Conservation (phyloP, 2,797 vertebrate species). For the Liparis tanakae region DNA sequence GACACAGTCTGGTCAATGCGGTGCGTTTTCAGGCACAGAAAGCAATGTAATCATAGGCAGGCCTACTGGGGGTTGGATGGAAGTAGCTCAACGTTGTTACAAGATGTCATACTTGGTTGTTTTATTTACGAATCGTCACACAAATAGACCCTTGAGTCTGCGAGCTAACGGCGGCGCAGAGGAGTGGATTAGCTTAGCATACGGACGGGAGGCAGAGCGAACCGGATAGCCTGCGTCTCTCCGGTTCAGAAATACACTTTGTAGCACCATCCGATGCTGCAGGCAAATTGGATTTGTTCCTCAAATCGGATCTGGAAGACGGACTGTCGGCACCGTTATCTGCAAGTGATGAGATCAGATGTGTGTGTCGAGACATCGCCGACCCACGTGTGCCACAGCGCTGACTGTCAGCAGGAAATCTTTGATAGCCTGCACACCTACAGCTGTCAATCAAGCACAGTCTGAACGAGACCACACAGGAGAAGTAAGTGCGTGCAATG, state of each 20-base stretch:
- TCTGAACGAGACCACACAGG: constrained; percentile 6
- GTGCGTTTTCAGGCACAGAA: constrained; percentile 9
- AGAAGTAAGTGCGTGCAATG: constrained; percentile 7
- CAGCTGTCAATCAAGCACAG: not conserved
- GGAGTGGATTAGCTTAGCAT: constrained; percentile 6
- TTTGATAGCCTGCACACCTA: constrained; percentile 5
- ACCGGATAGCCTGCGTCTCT: not conserved
- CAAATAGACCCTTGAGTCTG: not conserved
- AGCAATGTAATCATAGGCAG: constrained; percentile 1
- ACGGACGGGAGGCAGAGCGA: not conserved
- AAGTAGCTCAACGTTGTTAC: not conserved
- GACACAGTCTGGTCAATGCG: constrained; percentile 16
- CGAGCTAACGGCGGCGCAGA: not conserved
- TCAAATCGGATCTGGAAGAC: not conserved
- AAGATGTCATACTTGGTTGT: not conserved
- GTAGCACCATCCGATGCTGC: not conserved
- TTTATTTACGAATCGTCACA: not conserved
- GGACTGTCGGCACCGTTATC: not conserved
- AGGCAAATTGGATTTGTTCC: not conserved
- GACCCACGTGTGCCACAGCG: not conserved
- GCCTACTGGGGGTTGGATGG: not conserved
- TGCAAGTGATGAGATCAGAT: not conserved
- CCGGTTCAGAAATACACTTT: not conserved
- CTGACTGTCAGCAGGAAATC: not conserved
- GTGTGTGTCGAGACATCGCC: not conserved